Evolutionary conservation across 2,888 invertebrate genomes (phyloP).

Genomic region (Monopis laevigella): DNA sequence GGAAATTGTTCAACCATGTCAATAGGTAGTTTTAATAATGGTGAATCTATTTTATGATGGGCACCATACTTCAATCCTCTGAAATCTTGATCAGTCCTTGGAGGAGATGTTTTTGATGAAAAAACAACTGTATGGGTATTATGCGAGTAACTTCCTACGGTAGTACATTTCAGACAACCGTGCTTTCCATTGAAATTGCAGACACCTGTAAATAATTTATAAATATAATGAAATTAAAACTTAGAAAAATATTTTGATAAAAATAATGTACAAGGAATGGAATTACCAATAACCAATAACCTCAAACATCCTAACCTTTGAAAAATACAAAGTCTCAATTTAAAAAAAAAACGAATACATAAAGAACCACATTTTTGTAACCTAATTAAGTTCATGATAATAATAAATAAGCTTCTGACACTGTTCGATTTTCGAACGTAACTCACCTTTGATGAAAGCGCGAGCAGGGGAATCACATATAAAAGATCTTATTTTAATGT

Average conservation of each 20-base stretch:
- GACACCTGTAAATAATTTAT: slow-evolving; percentile 10
- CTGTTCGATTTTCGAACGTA: background rate
- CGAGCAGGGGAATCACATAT: slow-evolving; percentile 1
- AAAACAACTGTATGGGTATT: slow-evolving; percentile 19
- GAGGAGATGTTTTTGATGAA: slow-evolving; percentile 3
- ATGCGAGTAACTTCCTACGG: slow-evolving; percentile 22
- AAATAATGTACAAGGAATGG: no score
- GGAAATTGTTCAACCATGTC: background rate
- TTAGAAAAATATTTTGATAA: no score
- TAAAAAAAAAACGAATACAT: no score
- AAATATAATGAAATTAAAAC: no score
- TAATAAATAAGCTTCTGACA: background rate
- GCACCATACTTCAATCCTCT: slow-evolving; percentile 5
- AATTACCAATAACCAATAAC: no score
- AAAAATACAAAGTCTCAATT: no score
- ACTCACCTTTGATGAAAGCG: background rate
- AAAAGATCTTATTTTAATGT: background rate
- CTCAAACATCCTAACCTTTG: no score
- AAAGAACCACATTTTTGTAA: no score
- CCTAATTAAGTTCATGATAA: background rate
- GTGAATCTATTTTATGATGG: no score
- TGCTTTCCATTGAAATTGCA: slow-evolving; percentile 20
- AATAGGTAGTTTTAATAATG: slow-evolving; percentile 1
- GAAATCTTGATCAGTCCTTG: slow-evolving; percentile 21
- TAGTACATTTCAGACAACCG: slow-evolving; percentile 20